Conservation (phyloP, 2,888 invertebrate species). For the Catocala nupta region DNA sequence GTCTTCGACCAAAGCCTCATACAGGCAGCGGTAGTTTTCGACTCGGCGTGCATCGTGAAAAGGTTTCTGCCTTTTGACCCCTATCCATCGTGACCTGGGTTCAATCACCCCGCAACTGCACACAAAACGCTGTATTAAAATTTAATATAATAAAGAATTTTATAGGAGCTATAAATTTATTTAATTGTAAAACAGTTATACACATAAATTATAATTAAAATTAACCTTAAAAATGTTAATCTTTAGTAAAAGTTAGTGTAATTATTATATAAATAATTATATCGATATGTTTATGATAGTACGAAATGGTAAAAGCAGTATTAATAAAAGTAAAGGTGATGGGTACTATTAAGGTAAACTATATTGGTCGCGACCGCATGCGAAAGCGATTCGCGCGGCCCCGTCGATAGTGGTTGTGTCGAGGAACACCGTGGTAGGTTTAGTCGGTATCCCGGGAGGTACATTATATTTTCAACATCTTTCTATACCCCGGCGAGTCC, state of each 20-base stretch:
- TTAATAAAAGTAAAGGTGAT: too few species aligned
- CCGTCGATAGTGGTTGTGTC: too few species aligned
- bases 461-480: too few species aligned
- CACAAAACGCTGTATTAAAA: neutral
- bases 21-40: constrained; percentile 6
- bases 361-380: too few species aligned
- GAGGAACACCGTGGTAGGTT: too few species aligned
- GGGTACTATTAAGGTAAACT: too few species aligned
- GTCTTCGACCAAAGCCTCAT: neutral
- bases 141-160: neutral
- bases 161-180: neutral
- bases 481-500: too few species aligned
- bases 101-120: constrained; percentile 11
- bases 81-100: constrained; percentile 6
- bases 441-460: too few species aligned
- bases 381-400: too few species aligned
- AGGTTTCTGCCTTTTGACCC: constrained; percentile 21
- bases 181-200: constrained; percentile 3
- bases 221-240: neutral
- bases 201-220: neutral
- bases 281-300: too few species aligned
- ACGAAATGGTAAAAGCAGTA: too few species aligned
- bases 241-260: neutral
- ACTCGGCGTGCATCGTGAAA: neutral
- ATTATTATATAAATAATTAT: too few species aligned